Percentiles rank a stretch among this genome's conserved stretches.
These are phyloP conservation scores for Palaemon carinicauda DNA, from an alignment of 1,140 invertebrate species.

Conservation along the genomic window DNA sequence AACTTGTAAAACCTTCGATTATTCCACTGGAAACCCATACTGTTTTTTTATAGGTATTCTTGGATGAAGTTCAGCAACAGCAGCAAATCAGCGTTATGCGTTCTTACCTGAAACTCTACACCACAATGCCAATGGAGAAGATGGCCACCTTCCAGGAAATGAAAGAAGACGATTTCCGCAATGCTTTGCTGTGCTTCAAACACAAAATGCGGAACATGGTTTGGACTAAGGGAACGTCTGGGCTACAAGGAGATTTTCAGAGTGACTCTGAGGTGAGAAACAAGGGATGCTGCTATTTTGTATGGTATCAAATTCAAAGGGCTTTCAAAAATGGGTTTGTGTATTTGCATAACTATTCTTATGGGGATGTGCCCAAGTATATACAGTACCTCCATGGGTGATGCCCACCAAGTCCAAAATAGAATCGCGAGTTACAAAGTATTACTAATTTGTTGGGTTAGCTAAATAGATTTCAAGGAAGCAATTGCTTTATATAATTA, in stretches of 20 bases:
- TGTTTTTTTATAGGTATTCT: conserved; percentile 75
- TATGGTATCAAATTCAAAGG: background rate
- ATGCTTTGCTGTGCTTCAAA: conserved; percentile 94
- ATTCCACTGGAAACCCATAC: too few species aligned
- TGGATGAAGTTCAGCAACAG: conserved; percentile 94
- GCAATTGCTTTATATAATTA: too few species aligned
- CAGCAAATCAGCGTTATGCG: conserved; percentile 66
- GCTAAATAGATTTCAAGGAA: too few species aligned
- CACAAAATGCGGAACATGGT: conserved; percentile 99
- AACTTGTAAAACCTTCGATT: too few species aligned
- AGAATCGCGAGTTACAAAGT: too few species aligned
- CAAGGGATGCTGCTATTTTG: too few species aligned
- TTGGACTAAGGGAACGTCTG: conserved; percentile 93
- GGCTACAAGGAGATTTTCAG: conserved; percentile 95
- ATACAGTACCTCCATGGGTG: too few species aligned
- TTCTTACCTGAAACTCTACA: conserved; percentile 93
- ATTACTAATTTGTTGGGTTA: too few species aligned
- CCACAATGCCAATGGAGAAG: conserved; percentile 93
- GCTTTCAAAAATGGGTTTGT: too few species aligned
- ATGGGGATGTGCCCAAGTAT: too few species aligned
- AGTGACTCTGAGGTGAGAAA: conserved; percentile 90
- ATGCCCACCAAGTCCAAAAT: too few species aligned
- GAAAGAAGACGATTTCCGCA: conserved; percentile 81
- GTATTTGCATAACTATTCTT: too few species aligned
- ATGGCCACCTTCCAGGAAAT: conserved; percentile 92